Evolutionary conservation across 2,888 invertebrate species (phyloP).

Genomic region (Orchesellides sinensis): DNA sequence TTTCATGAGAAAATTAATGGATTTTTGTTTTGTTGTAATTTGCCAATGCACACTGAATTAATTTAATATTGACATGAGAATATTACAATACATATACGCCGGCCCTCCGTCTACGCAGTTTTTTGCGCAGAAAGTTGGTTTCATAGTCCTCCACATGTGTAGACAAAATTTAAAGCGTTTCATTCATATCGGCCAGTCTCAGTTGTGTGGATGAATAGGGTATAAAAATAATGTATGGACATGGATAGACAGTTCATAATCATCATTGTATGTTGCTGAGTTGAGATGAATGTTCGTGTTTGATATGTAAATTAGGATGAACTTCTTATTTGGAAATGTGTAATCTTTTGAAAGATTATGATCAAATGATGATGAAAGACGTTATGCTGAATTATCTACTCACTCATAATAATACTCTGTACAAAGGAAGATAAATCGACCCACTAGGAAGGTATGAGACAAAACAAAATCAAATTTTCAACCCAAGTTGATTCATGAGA

Average conservation of each 20-base stretch:
- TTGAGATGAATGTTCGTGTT: constrained; percentile 49
- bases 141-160: too few species aligned
- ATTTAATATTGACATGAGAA: too few species aligned
- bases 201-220: constrained; percentile 30
- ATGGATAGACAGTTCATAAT: constrained; percentile 36
- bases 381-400: constrained; percentile 50
- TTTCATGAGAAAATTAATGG: constrained; percentile 50
- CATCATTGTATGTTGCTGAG: constrained; percentile 27
- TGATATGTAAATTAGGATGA: constrained; percentile 63
- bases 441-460: not conserved
- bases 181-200: too few species aligned
- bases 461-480: not conserved
- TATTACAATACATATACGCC: too few species aligned
- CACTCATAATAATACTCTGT: constrained; percentile 21
- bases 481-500: too few species aligned
- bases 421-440: constrained; percentile 12
- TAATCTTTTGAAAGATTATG: constrained; percentile 65
- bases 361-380: constrained; percentile 64
- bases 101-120: too few species aligned
- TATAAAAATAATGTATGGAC: too few species aligned
- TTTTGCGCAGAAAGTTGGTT: too few species aligned
- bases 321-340: constrained; percentile 64
- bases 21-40: constrained; percentile 44
- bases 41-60: constrained; percentile 31
- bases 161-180: too few species aligned